phyloP scores from a whole-genome alignment of 37 sponge, comb jelly and placozoan genomes.

The Lycopodina hypogea region DNA sequence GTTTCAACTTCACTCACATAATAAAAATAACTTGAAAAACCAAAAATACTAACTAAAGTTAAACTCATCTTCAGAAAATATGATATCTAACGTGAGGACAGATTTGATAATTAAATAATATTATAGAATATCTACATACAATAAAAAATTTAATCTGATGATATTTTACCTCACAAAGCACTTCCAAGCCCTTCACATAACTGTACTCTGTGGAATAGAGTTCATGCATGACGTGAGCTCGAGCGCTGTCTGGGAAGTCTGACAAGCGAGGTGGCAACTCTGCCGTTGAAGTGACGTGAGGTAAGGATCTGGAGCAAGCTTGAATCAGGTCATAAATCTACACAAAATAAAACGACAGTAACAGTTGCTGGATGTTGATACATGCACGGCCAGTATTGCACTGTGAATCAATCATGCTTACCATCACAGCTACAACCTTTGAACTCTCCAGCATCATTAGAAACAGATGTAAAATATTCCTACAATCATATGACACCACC shows the following conservation, averaged over 20 bases:
- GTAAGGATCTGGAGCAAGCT: constrained; percentile 40
- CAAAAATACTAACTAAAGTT: too few species aligned
- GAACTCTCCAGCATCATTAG: too few species aligned
- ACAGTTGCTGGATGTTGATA: background rate
- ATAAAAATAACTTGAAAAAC: too few species aligned
- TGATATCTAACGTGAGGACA: too few species aligned
- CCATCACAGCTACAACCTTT: too few species aligned
- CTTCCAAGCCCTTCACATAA: constrained; percentile 79
- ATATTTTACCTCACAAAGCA: constrained; percentile 78
- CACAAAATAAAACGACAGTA: background rate
- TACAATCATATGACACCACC: too few species aligned
- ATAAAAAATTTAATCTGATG: too few species aligned
- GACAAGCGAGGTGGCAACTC: constrained; percentile 53
- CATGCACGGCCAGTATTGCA: background rate
- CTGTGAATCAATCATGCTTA: background rate
- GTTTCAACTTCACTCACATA: too few species aligned
- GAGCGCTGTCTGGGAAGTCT: constrained; percentile 47
- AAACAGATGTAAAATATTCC: too few species aligned
- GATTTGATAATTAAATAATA: too few species aligned
- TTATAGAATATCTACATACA: too few species aligned
- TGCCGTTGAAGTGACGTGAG: constrained; percentile 41
- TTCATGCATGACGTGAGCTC: constrained; percentile 74
- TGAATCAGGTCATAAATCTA: constrained; percentile 64
- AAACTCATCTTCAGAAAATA: too few species aligned
- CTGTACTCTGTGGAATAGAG: constrained; percentile 87